These are phyloP conservation scores for Ceratotherium simum DNA, from an alignment of 2,113 vertebrate species.

Conservation along the genomic window DNA sequence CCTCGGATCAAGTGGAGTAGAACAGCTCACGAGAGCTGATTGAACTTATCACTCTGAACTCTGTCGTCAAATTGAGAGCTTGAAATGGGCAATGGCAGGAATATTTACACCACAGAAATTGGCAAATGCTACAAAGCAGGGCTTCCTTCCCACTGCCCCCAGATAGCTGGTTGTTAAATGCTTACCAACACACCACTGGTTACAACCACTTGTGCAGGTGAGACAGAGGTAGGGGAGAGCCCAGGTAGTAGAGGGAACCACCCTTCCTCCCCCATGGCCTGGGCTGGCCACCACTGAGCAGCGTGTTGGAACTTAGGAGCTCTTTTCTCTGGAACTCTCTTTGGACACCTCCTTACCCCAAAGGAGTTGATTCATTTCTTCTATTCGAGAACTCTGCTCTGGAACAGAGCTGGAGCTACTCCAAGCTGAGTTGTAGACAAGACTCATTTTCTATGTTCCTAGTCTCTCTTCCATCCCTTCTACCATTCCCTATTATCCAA, in stretches of 20 bases:
- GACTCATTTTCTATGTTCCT: not conserved
- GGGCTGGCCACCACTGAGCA: not conserved
- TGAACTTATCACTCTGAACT: not conserved
- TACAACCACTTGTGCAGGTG: not conserved
- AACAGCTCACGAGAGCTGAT: not conserved
- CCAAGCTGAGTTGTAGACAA: not conserved
- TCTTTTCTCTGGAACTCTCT: not conserved
- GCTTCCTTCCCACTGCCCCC: accelerated
- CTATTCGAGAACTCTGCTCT: not conserved
- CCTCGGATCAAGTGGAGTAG: not conserved
- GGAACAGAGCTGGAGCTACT: not conserved
- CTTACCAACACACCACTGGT: not conserved
- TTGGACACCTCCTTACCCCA: not conserved
- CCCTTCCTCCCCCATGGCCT: not conserved
- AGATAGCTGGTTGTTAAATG: not conserved
- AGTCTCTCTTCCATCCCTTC: not conserved
- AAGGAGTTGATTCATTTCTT: not conserved
- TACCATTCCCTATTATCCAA: not conserved
- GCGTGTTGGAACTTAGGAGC: not conserved
- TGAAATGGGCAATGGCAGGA: not conserved
- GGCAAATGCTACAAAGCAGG: not conserved
- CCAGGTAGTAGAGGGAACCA: too few species aligned
- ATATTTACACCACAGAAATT: not conserved
- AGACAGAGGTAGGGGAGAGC: not conserved
- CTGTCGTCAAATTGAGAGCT: not conserved